These are phyloP conservation scores for Galaxias olidus DNA, from an alignment of 2,797 vertebrate genomes.

Conservation along the genomic window DNA sequence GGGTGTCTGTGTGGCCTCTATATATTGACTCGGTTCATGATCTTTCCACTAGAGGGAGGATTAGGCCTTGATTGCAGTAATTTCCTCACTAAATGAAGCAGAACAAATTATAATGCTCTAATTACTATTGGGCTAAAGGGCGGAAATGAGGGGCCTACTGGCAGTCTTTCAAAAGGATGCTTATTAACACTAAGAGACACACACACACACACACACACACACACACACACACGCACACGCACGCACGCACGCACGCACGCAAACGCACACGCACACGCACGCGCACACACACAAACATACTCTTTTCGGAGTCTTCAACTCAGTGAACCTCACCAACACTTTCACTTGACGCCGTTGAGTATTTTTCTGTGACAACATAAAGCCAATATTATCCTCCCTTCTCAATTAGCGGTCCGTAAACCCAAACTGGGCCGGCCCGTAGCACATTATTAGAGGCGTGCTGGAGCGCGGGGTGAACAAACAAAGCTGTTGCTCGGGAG, in stretches of 20 bases:
- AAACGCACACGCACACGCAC: not conserved
- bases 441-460: not conserved
- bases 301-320: not conserved
- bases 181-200: constrained; percentile 25
- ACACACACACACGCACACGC: not conserved
- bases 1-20: constrained; percentile 17
- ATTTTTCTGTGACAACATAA: not conserved
- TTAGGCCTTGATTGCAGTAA: constrained; percentile 58
- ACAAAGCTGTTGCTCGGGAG: not conserved
- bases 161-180: constrained; percentile 24
- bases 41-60: constrained; percentile 50
- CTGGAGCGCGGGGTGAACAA: not conserved
- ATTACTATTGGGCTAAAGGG: constrained; percentile 51
- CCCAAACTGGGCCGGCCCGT: not conserved
- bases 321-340: constrained; percentile 2
- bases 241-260: not conserved
- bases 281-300: not conserved
- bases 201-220: not conserved
- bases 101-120: constrained; percentile 57
- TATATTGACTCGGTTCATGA: constrained; percentile 32
- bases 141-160: constrained; percentile 29
- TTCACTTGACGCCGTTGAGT: not conserved
- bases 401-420: not conserved
- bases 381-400: not conserved
- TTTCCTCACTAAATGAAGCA: constrained; percentile 59